phyloP scores from a whole-genome alignment of 2,113 vertebrate genomes.

The Pheucticus melanocephalus region DNA sequence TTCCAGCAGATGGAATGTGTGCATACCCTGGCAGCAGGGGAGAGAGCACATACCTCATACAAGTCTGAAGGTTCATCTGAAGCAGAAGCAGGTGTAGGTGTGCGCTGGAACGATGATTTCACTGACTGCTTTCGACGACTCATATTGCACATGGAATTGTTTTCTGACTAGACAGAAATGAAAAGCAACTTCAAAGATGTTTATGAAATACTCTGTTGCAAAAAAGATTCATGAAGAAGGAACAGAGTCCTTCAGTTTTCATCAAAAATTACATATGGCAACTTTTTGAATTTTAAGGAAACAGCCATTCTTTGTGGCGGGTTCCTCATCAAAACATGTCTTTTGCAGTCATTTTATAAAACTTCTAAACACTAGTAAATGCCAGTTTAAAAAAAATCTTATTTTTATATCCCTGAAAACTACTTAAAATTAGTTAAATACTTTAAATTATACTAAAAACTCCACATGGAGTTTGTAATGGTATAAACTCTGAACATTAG shows the following conservation, averaged over 20 bases:
- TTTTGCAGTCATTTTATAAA: not conserved
- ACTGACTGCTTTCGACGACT: constrained; percentile 37
- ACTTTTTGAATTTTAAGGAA: not conserved
- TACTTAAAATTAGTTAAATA: not conserved
- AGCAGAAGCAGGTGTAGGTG: not conserved
- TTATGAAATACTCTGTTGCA: not conserved
- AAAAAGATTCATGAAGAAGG: not conserved
- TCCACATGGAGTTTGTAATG: not conserved
- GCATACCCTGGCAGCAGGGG: not conserved
- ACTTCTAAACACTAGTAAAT: not conserved
- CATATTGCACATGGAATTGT: constrained; percentile 68
- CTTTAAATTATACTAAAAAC: not conserved
- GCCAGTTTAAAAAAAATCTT: not conserved
- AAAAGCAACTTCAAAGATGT: not conserved
- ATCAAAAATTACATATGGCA: not conserved
- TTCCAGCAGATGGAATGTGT: not conserved
- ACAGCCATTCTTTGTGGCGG: not conserved
- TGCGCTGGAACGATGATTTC: constrained; percentile 50
- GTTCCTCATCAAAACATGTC: not conserved
- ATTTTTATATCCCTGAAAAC: not conserved
- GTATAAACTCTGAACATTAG: not conserved
- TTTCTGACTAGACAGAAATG: constrained; percentile 48
- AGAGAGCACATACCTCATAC: constrained; percentile 71
- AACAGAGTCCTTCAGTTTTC: not conserved
- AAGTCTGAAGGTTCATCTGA: constrained; percentile 64